phyloP scores from a whole-genome alignment of 1,140 invertebrate species.

The Solenopsis fugax region DNA sequence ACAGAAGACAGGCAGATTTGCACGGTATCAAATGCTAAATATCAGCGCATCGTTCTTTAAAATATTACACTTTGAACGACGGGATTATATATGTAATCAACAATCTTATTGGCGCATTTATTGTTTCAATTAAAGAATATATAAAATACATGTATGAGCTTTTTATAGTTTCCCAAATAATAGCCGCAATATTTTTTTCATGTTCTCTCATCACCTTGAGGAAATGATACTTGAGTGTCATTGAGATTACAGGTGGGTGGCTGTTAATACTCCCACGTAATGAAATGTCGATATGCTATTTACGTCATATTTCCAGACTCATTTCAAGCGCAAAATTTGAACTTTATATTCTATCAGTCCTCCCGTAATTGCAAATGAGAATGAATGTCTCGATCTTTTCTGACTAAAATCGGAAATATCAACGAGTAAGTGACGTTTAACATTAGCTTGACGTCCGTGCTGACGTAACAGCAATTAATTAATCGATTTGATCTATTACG shows the following conservation, averaged over 20 bases:
- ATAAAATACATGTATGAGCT: neutral
- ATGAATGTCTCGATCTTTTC: neutral
- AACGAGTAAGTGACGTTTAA: neutral
- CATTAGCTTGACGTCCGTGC: neutral
- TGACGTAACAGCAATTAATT: neutral
- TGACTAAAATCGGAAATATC: neutral
- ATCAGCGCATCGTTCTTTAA: neutral
- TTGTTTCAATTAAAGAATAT: neutral
- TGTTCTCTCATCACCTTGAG: neutral
- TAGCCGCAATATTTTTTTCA: neutral
- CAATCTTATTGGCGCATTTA: neutral
- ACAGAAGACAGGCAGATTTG: neutral
- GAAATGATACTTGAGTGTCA: neutral
- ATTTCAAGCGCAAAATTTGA: neutral
- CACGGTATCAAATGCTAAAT: neutral
- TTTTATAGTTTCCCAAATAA: neutral
- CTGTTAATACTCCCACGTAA: neutral
- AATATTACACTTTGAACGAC: neutral
- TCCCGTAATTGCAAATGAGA: neutral
- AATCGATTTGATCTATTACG: neutral
- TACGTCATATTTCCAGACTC: neutral
- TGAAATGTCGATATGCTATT: neutral
- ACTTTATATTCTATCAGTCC: neutral
- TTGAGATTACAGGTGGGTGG: neutral
- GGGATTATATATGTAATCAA: neutral